Percentiles rank a stretch among this genome's conserved stretches.
Conservation (phyloP, 2,888 invertebrate genomes). For the Cremastinae sp. region DNA sequence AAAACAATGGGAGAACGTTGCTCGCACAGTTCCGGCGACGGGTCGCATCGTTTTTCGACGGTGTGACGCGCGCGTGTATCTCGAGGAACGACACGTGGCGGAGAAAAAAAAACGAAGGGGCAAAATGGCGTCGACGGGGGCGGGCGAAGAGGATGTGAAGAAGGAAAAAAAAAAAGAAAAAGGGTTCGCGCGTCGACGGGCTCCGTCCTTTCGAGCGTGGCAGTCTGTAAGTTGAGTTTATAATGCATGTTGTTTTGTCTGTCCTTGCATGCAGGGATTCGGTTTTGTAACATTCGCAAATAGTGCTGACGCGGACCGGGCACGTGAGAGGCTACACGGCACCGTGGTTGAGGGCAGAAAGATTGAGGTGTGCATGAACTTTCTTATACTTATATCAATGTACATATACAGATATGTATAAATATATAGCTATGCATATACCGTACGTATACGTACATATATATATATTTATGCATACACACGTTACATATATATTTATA, state of each 20-base stretch:
- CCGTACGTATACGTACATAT: slow-evolving; percentile 69
- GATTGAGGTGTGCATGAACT: slow-evolving; percentile 99
- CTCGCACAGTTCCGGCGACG: too few relatives aligned
- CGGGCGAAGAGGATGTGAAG: too few relatives aligned
- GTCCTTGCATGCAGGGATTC: slow-evolving; percentile 99
- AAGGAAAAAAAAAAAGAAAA: too few relatives aligned
- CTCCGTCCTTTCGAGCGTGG: slow-evolving; percentile 72
- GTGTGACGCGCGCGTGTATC: slow-evolving; percentile 59
- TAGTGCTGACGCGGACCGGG: slow-evolving; percentile 99
- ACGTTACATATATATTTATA: slow-evolving; percentile 70
- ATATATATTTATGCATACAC: slow-evolving; percentile 68
- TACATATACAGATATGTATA: slow-evolving; percentile 80
- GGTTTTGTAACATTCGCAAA: slow-evolving; percentile 99
- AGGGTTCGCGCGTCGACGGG: background rate
- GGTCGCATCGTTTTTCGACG: slow-evolving; percentile 58
- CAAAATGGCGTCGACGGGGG: too few relatives aligned
- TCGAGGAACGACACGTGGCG: too few relatives aligned
- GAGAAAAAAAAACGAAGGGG: too few relatives aligned
- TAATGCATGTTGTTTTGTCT: slow-evolving; percentile 95
- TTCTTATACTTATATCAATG: slow-evolving; percentile 82
- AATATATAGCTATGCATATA: slow-evolving; percentile 79
- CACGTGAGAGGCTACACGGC: slow-evolving; percentile 99
- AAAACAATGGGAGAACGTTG: too few relatives aligned
- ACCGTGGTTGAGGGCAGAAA: slow-evolving; percentile 99
- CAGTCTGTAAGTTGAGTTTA: slow-evolving; percentile 82